A percentile compares a stretch with the other conserved stretches of the same genome.
Conservation (phyloP, 2,888 invertebrate genomes). For the Pycnomerus fuliginosus region DNA sequence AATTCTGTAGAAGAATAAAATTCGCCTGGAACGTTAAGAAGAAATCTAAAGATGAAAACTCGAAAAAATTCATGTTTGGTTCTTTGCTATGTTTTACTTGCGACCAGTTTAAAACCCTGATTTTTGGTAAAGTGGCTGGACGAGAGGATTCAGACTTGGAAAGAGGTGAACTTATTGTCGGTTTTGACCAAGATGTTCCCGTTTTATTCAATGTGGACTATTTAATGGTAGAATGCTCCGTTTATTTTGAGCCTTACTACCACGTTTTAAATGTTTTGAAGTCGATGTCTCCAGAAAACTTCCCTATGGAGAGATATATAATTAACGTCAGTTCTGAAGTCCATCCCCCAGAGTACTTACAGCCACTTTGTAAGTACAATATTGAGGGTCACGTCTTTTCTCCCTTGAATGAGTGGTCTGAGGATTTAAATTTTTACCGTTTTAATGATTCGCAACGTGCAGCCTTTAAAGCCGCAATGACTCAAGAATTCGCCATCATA, state of each 20-base stretch:
- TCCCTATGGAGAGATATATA: conserved; percentile 71
- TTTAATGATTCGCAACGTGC: conserved; percentile 67
- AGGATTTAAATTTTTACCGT: conserved; percentile 27
- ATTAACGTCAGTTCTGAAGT: conserved; percentile 54
- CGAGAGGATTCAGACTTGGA: conserved; percentile 55
- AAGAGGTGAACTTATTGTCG: conserved; percentile 57
- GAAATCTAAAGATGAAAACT: conserved; percentile 52
- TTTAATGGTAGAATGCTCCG: conserved; percentile 73
- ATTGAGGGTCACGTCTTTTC: conserved; percentile 23
- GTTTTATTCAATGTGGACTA: conserved; percentile 53
- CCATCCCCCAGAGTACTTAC: conserved; percentile 40
- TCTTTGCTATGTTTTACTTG: conserved; percentile 71
- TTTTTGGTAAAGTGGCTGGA: conserved; percentile 69
- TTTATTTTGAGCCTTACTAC: conserved; percentile 81
- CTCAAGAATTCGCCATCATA: conserved; percentile 71
- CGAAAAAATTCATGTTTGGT: conserved; percentile 68
- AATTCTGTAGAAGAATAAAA: conserved; percentile 27
- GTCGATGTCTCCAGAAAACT: conserved; percentile 55
- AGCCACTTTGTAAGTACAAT: conserved; percentile 7
- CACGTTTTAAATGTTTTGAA: conserved; percentile 72
- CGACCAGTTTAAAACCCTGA: conserved; percentile 66
- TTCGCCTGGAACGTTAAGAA: conserved; percentile 31
- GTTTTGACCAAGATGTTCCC: conserved; percentile 56
- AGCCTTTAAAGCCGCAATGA: conserved; percentile 69
- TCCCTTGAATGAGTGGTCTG: conserved; percentile 9